Evolutionary conservation across 2,113 vertebrate species (phyloP).

Genomic region (Dasyprocta punctata): DNA sequence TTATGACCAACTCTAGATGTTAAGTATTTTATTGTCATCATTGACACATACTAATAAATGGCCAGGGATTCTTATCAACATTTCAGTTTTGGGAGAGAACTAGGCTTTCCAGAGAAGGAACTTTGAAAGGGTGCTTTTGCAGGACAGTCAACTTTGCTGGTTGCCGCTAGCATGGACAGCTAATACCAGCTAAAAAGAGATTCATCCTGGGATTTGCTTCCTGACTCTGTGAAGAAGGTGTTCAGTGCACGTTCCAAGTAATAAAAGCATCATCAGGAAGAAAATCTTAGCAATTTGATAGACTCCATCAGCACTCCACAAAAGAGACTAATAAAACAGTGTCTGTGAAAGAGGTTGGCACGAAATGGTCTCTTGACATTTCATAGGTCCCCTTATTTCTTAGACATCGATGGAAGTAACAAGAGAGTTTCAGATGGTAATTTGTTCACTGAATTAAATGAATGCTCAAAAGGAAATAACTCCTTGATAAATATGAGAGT

Average conservation of each 20-base stretch:
- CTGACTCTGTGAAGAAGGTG: neutral
- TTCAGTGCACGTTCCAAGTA: neutral
- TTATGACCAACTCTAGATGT: neutral
- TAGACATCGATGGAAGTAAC: neutral
- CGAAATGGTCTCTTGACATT: neutral
- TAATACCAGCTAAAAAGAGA: neutral
- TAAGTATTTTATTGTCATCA: neutral
- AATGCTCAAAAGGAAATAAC: conserved; percentile 29
- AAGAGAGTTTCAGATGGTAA: neutral
- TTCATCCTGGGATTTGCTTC: neutral
- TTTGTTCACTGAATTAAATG: neutral
- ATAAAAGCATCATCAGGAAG: neutral
- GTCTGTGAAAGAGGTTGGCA: neutral
- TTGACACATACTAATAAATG: neutral
- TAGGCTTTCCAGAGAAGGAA: neutral
- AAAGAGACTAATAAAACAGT: neutral
- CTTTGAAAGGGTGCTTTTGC: neutral
- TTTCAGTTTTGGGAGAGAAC: neutral
- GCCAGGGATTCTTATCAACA: neutral
- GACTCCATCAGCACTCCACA: neutral
- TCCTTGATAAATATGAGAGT: neutral
- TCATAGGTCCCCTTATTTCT: neutral
- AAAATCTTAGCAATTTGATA: neutral
- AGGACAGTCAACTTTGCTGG: neutral
- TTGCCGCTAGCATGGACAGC: neutral